A percentile compares a stretch with the other conserved stretches of the same genome.
Evolutionary conservation across 2,113 vertebrate genomes (phyloP).

Genomic region (Taurulus bubalis): DNA sequence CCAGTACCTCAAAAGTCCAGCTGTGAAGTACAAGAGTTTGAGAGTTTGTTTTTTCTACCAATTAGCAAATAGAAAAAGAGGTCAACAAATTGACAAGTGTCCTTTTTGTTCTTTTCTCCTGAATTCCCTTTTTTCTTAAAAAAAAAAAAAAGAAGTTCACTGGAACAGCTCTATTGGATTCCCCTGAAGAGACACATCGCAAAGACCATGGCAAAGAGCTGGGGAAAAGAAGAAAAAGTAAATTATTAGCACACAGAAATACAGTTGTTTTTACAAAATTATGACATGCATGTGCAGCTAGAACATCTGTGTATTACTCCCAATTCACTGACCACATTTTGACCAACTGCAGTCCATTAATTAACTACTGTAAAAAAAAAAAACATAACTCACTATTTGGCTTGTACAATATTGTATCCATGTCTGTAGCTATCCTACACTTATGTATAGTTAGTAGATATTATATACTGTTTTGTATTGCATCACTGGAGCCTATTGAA

Average conservation of each 20-base stretch:
- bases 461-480: not conserved
- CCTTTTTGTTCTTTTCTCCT: slow-evolving; percentile 64
- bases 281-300: not conserved
- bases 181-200: slow-evolving; percentile 98
- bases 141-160: slow-evolving; percentile 58
- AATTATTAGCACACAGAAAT: not conserved
- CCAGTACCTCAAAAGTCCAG: slow-evolving; percentile 92
- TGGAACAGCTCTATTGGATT: slow-evolving; percentile 87
- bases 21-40: slow-evolving; percentile 90
- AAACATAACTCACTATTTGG: not conserved
- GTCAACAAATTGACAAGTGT: slow-evolving; percentile 81
- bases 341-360: not conserved
- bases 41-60: slow-evolving; percentile 64
- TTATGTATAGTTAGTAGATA: not conserved
- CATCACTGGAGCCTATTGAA: not conserved
- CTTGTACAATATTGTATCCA: not conserved
- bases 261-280: not conserved
- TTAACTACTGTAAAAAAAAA: not conserved
- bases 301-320: not conserved
- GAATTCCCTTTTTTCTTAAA: slow-evolving; percentile 75
- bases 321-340: not conserved
- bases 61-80: slow-evolving; percentile 81
- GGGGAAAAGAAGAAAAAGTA: slow-evolving; percentile 38
- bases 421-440: not conserved
- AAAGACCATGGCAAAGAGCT: slow-evolving; percentile 97